These are phyloP conservation scores for Hypomecis punctinalis DNA, from an alignment of 2,888 invertebrate genomes.

Conservation along the genomic window DNA sequence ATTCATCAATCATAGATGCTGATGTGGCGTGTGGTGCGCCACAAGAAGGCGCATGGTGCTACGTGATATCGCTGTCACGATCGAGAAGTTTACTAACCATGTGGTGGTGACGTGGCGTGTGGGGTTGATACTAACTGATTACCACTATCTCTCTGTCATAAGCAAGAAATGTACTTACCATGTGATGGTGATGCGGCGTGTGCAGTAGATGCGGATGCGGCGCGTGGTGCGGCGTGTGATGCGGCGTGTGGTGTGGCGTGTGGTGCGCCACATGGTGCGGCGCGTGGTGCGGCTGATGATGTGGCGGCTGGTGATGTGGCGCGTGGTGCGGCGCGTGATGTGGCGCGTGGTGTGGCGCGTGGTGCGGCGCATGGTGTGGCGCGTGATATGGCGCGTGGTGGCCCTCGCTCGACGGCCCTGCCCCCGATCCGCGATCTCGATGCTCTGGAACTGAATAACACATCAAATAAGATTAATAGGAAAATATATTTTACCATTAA, in stretches of 20 bases:
- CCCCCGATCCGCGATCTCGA: constrained; percentile 62
- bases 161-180: constrained; percentile 43
- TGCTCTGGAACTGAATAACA: constrained; percentile 54
- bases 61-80: no score
- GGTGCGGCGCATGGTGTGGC: constrained; percentile 38
- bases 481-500: no score
- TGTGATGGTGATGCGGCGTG: constrained; percentile 55
- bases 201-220: constrained; percentile 54
- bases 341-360: constrained; percentile 45
- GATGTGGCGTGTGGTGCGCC: no score
- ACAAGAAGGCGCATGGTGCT: no score
- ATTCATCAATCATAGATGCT: no score
- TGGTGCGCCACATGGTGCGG: constrained; percentile 43
- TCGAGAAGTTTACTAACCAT: no score
- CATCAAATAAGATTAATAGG: no score
- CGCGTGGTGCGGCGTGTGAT: constrained; percentile 47
- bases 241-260: constrained; percentile 9
- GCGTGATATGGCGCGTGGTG: constrained; percentile 14
- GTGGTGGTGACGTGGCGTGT: no score
- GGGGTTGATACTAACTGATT: no score
- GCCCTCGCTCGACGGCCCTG: constrained; percentile 66
- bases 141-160: no score
- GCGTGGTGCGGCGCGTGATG: constrained; percentile 40
- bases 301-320: constrained; percentile 19
- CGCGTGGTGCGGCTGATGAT: constrained; percentile 51